Base-by-base conservation (phyloP, 2,113 vertebrate species). In the Dascyllus trimaculatus region DNA sequence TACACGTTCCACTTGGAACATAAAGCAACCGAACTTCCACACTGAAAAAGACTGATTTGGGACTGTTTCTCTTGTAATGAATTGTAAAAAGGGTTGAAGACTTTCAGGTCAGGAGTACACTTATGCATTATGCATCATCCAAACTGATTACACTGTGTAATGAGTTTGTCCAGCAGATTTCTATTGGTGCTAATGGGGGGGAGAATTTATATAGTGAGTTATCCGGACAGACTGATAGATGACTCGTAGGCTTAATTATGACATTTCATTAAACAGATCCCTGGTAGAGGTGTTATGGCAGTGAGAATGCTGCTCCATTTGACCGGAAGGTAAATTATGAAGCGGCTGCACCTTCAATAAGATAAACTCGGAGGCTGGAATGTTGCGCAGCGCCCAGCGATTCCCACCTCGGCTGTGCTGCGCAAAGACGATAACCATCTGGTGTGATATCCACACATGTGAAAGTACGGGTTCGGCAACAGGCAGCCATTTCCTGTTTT, bases 231-330 rank as follows among this genome's bases (percentile, higher is more conserved):
- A 75, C 54, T 45, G 72, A 86, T 40, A 54, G 63, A 82, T 86
- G 66, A 84, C 35, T 80, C 58, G 49, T 29, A 52, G 64, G 46
- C 29, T 72, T 86, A 84, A 82, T 78, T 78, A 80, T 89, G 75
- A 82, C 65, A 59, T 84, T 82, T 85, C 67, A 79, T 84, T 66
- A 82, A 52, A 82, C 43, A 60, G 45, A 71, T 81, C 52, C 54
- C 59, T 18, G 9, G 48, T 58, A 60, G 53, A 82, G 76, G 62
- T 79, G 66, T 45, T 62, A 24, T 53, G 11, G 60, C 66, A 65
- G 4, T 10, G 26, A 51, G 19, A 58, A 73, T 0, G 57, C 18
- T 18, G 22, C 71, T 82, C 32, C 25, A 46, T 65, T 87, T 78
- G 18, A 46, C 24, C 49, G 19, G 38, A 58, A 54, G 76, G 52